These are phyloP conservation scores for Danio choprae DNA, from an alignment of 2,797 vertebrate species.

Conservation along the genomic window DNA sequence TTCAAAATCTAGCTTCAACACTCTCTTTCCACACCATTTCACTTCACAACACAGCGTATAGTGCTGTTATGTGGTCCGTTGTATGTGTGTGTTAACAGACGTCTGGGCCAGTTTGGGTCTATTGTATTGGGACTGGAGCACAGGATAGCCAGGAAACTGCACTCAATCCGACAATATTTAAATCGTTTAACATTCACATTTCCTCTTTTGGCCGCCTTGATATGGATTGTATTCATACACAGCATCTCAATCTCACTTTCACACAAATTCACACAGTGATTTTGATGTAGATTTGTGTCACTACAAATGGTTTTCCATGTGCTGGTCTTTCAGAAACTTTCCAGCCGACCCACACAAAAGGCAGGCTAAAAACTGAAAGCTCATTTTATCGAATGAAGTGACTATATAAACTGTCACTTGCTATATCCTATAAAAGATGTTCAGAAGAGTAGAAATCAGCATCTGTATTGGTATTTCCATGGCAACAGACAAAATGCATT, in stretches of 20 bases:
- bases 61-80: constrained; percentile 12
- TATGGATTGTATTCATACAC: constrained; percentile 11
- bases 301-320: constrained; percentile 21
- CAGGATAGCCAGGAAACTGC: constrained; percentile 46
- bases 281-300: neutral
- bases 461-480: constrained; percentile 64
- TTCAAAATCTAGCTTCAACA: constrained; percentile 14
- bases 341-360: constrained; percentile 22
- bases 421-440: constrained; percentile 39
- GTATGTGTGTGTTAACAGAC: constrained; percentile 37
- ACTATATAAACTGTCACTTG: constrained; percentile 51
- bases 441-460: constrained; percentile 12
- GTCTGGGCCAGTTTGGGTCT: constrained; percentile 50
- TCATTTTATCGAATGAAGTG: constrained; percentile 40
- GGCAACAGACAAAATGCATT: constrained; percentile 56
- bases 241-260: neutral
- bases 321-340: constrained; percentile 8
- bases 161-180: constrained; percentile 33
- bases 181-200: constrained; percentile 43
- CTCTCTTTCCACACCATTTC: constrained; percentile 60
- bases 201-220: constrained; percentile 25
- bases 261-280: neutral
- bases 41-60: constrained; percentile 63
- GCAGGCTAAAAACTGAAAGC: constrained; percentile 26
- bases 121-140: constrained; percentile 50